Conservation (phyloP, 2,113 vertebrate species). For the Hippocampus guttulatus region DNA sequence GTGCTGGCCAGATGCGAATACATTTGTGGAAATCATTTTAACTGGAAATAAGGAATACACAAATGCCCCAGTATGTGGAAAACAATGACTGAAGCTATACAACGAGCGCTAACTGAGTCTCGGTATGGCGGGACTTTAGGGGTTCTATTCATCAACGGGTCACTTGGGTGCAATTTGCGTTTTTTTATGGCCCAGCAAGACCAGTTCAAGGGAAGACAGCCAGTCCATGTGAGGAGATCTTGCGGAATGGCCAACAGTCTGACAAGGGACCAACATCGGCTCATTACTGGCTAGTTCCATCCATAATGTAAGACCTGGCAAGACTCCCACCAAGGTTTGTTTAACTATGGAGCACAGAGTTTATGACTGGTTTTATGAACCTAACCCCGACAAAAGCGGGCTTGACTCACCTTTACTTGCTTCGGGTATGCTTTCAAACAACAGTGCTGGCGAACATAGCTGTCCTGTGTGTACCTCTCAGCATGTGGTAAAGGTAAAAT, state of each 20-base stretch:
- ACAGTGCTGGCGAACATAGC: too few relatives aligned
- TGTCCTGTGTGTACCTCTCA: too few relatives aligned
- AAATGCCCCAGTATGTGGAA: slow-evolving; percentile 25
- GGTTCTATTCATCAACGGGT: slow-evolving; percentile 8
- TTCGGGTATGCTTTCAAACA: neutral
- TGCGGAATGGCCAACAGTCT: slow-evolving; percentile 37
- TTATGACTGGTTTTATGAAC: slow-evolving; percentile 16
- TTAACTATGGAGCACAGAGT: slow-evolving; percentile 18
- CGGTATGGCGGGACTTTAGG: neutral
- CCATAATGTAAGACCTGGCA: slow-evolving; percentile 30
- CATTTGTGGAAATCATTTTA: slow-evolving; percentile 48
- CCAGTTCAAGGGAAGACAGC: slow-evolving; percentile 15
- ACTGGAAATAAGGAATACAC: slow-evolving; percentile 40
- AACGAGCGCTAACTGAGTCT: slow-evolving; percentile 20
- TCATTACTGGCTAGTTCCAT: slow-evolving; percentile 38
- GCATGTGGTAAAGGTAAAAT: too few relatives aligned
- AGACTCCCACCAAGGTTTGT: slow-evolving; percentile 38
- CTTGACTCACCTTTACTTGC: neutral
- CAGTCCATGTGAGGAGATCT: slow-evolving; percentile 15
- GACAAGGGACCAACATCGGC: slow-evolving; percentile 41
- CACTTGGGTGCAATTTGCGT: neutral
- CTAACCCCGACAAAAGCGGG: neutral
- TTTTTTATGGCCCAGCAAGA: slow-evolving; percentile 11
- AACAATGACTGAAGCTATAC: slow-evolving; percentile 34
- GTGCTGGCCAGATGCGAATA: slow-evolving; percentile 66